Base-by-base conservation (phyloP, 2,888 invertebrate species). In the Drosophila diplacantha region DNA sequence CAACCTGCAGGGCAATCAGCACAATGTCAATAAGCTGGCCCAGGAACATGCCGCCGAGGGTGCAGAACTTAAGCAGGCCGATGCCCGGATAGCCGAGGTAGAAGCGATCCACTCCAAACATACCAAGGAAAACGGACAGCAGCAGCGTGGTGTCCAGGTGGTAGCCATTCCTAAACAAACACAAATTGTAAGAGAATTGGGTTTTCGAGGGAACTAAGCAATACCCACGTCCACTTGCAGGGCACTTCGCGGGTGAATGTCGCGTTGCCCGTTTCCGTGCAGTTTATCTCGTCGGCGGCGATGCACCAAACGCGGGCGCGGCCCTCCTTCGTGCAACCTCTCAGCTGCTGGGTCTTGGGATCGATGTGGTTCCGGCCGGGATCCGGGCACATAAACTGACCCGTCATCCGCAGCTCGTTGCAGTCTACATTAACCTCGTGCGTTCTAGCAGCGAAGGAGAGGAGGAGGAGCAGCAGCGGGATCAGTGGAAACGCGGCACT, bases 1-100 rank as follows among this genome's bases (percentile, higher is more conserved):
- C 95, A 53, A 95, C 94, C 89, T 92, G 88, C 63, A 88, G 83
- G 14, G 88, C 88, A 60, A 89, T 99, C 22, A 99, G 91, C 82
- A 99, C 93, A 43, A 99, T 95, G 89, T 99, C 99, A 66, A 97
- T 90, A 31, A 99, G 90, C 88, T 99, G 98, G 49, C 98, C 96
- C 31, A 99, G 90, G 85, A 99, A 97, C 92, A 99, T 94, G 86
- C 98, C 98, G 16, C 99, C 99, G 56, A 98, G 90, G 1, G 99
- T 98, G 85, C 97, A 96, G 70, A 99, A 91, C 88, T 99, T 99
- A 26, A 98, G 92, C 66, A 98, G 89, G 1, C 98, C 99, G 73
- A 99, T 92, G 1, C 97, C 98, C 53, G 97, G 97, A 88, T 99
- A 99, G 29, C 99, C 99, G n/a, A 99, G 90, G 86, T 99, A 99